phyloP scores from a whole-genome alignment of 2,797 vertebrate genomes.

The Channa striata region DNA sequence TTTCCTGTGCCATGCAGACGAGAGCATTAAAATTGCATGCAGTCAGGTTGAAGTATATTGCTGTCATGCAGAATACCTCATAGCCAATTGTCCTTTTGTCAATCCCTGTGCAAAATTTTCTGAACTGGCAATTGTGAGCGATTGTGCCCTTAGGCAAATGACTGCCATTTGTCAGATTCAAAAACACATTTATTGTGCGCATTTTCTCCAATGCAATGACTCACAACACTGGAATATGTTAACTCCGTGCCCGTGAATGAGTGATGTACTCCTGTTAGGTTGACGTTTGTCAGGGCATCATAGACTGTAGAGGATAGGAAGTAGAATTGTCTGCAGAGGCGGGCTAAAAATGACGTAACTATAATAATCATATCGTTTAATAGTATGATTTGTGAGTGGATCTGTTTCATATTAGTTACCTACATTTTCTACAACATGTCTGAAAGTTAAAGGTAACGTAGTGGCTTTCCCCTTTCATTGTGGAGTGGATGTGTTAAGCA shows the following conservation, averaged over 20 bases:
- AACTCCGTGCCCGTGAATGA: conserved; percentile 5
- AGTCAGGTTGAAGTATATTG: conserved; percentile 29
- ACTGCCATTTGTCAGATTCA: conserved; percentile 46
- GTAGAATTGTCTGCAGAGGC: not conserved
- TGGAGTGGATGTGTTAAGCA: conserved; percentile 12
- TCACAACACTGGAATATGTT: conserved; percentile 23
- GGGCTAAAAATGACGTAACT: not conserved
- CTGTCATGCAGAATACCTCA: conserved; percentile 37
- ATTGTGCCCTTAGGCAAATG: conserved; percentile 53
- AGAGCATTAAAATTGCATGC: conserved; percentile 23
- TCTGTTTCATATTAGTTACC: too few species aligned
- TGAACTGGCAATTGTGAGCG: conserved; percentile 48
- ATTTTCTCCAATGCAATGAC: conserved; percentile 5
- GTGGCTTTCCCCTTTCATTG: conserved; percentile 18
- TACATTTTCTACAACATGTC: too few species aligned
- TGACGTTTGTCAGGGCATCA: conserved; percentile 15
- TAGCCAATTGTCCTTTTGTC: conserved; percentile 47
- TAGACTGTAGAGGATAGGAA: conserved; percentile 21
- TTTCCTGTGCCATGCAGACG: not conserved
- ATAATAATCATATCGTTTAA: not conserved
- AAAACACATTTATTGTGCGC: conserved; percentile 44
- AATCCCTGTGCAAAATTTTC: conserved; percentile 21
- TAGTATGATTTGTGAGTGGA: too few species aligned
- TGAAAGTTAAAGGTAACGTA: not conserved
- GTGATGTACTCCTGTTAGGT: conserved; percentile 13